Evolutionary conservation across 2,797 vertebrate genomes (phyloP).

Genomic region (Ceryle rudis): DNA sequence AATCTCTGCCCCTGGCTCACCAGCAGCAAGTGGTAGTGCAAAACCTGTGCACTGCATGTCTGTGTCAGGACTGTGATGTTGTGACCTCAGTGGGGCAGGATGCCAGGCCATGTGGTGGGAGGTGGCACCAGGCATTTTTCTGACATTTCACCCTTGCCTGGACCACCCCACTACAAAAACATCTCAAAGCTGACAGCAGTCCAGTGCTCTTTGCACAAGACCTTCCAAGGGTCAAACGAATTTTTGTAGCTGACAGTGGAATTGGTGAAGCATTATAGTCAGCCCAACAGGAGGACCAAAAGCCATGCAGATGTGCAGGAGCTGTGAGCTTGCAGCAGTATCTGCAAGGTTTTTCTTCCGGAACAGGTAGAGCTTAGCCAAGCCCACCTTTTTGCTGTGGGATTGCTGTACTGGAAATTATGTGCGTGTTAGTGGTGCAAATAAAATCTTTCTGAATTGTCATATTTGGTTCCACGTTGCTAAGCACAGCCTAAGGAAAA

Average conservation of each 20-base stretch:
- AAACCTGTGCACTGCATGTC: fast-evolving
- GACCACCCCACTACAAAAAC: neutral
- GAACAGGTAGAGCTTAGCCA: neutral
- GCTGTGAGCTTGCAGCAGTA: neutral
- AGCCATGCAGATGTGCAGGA: neutral
- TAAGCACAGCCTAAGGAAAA: neutral
- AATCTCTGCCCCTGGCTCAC: neutral
- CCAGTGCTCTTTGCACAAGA: neutral
- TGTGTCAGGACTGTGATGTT: neutral
- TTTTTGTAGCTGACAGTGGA: neutral
- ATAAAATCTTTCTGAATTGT: neutral
- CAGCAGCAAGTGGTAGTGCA: neutral
- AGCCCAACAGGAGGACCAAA: neutral
- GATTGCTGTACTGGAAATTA: neutral
- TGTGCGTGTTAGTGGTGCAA: neutral
- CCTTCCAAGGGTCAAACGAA: neutral
- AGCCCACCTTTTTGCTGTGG: neutral
- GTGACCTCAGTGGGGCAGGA: fast-evolving
- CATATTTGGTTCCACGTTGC: neutral
- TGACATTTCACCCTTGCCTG: neutral
- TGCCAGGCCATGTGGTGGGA: neutral
- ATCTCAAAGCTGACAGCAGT: neutral
- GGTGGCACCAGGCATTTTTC: neutral
- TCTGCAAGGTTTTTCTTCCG: neutral
- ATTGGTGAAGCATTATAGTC: neutral